Evolutionary conservation across 2,113 vertebrate genomes (phyloP).

Genomic region (Xenopus tropicalis): DNA sequence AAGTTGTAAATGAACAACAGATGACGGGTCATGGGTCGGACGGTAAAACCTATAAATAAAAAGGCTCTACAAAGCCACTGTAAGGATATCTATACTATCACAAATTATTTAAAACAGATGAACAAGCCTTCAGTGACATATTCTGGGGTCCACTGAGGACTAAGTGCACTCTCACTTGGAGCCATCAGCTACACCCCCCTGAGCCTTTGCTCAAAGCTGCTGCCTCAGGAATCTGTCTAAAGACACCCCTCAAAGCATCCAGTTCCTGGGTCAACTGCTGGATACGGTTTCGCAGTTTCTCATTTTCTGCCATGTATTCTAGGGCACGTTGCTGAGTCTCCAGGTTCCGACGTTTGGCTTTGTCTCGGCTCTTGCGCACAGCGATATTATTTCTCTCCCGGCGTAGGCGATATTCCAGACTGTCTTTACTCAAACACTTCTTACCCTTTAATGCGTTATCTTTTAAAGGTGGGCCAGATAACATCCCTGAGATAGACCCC

Average conservation of each 20-base stretch:
- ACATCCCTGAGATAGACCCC: conserved; percentile 20
- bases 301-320: conserved; percentile 84
- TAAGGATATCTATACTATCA: too few species aligned
- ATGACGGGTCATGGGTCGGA: too few species aligned
- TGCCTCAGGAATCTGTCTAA: conserved; percentile 76
- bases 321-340: conserved; percentile 82
- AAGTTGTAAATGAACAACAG: too few species aligned
- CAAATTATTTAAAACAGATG: neutral
- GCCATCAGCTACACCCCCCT: conserved; percentile 56
- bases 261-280: conserved; percentile 82
- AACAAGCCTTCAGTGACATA: neutral
- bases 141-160: neutral
- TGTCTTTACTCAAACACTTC: conserved; percentile 81
- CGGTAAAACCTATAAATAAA: too few species aligned
- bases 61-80: too few species aligned
- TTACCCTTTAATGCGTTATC: conserved; percentile 58
- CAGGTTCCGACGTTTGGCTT: conserved; percentile 78
- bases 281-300: conserved; percentile 76
- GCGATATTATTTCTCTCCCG: conserved; percentile 86
- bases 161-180: neutral
- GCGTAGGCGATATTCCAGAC: conserved; percentile 76
- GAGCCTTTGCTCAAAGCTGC: conserved; percentile 58
- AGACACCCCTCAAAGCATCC: conserved; percentile 78
- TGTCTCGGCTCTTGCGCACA: conserved; percentile 86
- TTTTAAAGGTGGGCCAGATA: conserved; percentile 49